phyloP scores from a whole-genome alignment of 37 sponge, comb jelly and placozoan genomes.

The Agelas oroides region DNA sequence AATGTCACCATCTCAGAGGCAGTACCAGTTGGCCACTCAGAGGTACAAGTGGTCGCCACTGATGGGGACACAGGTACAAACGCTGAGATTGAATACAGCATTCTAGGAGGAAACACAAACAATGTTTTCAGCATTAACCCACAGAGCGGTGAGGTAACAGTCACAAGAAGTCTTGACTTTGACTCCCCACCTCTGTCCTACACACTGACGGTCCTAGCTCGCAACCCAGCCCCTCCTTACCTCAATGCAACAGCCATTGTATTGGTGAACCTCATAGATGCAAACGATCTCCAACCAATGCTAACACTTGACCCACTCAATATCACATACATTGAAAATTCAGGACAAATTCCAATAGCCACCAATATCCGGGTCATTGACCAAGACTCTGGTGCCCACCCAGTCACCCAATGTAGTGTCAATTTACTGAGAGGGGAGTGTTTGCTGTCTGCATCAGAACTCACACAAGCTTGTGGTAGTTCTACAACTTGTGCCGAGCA shows the following conservation, averaged over 20 bases:
- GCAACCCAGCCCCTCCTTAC: slow-evolving; percentile 51
- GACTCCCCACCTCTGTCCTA: slow-evolving; percentile 31
- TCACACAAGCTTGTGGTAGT: not conserved
- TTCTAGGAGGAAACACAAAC: not conserved
- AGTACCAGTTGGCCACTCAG: slow-evolving; percentile 17
- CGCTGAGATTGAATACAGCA: slow-evolving; percentile 33
- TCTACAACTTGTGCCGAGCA: not conserved
- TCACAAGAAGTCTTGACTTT: slow-evolving; percentile 59
- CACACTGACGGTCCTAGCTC: slow-evolving; percentile 43
- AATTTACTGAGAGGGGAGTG: not conserved
- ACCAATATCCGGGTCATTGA: slow-evolving; percentile 28
- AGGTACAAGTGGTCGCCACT: slow-evolving; percentile 29
- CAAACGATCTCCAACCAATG: slow-evolving; percentile 71
- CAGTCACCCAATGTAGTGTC: not conserved
- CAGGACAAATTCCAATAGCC: slow-evolving; percentile 31
- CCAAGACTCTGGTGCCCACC: slow-evolving; percentile 21
- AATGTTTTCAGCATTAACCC: not conserved
- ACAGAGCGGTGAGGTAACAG: slow-evolving; percentile 31
- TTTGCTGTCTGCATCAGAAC: not conserved
- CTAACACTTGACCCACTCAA: slow-evolving; percentile 15
- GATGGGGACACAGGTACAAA: slow-evolving; percentile 58
- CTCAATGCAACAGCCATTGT: slow-evolving; percentile 33
- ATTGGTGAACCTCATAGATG: slow-evolving; percentile 45
- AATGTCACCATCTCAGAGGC: slow-evolving; percentile 23
- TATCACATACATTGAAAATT: slow-evolving; percentile 26